Evolutionary conservation across 2,113 vertebrate genomes (phyloP).

Genomic region (Myrmecobius fasciatus): DNA sequence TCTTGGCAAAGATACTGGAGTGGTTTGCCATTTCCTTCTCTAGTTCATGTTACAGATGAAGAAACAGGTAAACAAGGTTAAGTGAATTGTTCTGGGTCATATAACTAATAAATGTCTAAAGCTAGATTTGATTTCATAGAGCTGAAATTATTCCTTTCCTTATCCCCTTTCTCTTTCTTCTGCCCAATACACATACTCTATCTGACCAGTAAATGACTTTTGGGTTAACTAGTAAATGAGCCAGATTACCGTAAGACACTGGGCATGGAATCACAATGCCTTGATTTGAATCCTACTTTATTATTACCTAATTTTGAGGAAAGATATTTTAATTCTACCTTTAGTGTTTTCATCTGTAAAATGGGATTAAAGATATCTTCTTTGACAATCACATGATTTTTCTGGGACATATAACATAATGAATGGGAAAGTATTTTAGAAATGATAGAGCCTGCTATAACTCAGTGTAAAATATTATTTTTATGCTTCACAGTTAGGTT

Average conservation of each 20-base stretch:
- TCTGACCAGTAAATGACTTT: neutral
- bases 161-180: neutral
- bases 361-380: neutral
- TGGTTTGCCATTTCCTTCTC: neutral
- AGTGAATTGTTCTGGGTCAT: neutral
- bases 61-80: neutral
- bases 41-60: neutral
- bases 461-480: conserved; percentile 24
- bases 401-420: neutral
- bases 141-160: neutral
- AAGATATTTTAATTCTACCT: neutral
- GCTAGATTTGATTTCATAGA: neutral
- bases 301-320: neutral
- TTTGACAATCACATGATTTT: neutral
- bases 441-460: neutral
- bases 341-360: neutral
- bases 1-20: neutral
- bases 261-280: neutral
- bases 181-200: neutral
- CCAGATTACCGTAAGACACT: neutral
- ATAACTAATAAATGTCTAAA: neutral
- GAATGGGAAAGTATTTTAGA: neutral
- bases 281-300: neutral
- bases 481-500: conserved; percentile 58
- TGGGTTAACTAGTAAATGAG: neutral